A percentile compares a stretch with the other conserved stretches of the same genome.
These are phyloP conservation scores for Habrosyne pyritoides DNA, from an alignment of 2,888 invertebrate genomes.

Conservation along the genomic window DNA sequence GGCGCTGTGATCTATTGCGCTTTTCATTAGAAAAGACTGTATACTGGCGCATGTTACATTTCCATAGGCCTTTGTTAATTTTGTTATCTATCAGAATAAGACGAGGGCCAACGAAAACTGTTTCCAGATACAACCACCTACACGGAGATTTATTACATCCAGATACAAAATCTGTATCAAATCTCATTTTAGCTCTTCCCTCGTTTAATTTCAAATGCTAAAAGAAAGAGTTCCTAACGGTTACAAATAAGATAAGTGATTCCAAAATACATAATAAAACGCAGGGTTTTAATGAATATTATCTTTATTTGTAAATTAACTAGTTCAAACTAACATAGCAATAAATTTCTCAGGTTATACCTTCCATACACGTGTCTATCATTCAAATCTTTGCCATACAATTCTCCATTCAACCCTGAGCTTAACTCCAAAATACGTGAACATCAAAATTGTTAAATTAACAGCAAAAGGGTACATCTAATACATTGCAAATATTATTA, in stretches of 20 bases:
- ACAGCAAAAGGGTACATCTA: constrained; percentile 69
- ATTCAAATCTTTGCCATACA: constrained; percentile 53
- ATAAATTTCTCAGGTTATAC: constrained; percentile 67
- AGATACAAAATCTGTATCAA: not conserved
- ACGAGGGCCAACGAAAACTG: constrained; percentile 4
- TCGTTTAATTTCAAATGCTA: no score
- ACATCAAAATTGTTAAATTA: constrained; percentile 68
- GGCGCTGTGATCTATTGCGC: constrained; percentile 61
- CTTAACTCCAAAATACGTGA: constrained; percentile 65
- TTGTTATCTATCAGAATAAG: constrained; percentile 6
- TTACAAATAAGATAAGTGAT: no score
- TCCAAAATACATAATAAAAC: constrained; percentile 21
- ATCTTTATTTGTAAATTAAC: constrained; percentile 75
- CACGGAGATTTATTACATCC: not conserved
- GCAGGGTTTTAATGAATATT: constrained; percentile 38
- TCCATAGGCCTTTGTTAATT: not conserved
- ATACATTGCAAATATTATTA: constrained; percentile 66
- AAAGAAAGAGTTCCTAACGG: no score
- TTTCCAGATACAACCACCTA: not conserved
- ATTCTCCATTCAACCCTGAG: constrained; percentile 59
- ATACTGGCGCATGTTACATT: not conserved
- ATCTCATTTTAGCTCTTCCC: no score
- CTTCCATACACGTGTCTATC: constrained; percentile 54
- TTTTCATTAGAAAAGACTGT: constrained; percentile 51
- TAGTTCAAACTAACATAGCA: constrained; percentile 70